Conservation (phyloP, 2,113 vertebrate species). For the Elgaria multicarinata region DNA sequence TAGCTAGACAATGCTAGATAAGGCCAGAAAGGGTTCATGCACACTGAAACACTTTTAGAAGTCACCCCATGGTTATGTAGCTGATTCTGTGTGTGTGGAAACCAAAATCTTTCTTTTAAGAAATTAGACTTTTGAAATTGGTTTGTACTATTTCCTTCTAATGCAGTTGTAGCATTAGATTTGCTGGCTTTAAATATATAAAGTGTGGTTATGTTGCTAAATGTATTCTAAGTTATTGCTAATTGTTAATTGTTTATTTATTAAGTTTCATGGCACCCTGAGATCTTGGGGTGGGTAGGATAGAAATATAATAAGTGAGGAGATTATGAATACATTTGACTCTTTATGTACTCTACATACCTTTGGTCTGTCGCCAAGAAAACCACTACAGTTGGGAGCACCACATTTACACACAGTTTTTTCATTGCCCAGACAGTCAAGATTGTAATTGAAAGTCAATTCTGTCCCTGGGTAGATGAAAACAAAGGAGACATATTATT, state of each 20-base stretch:
- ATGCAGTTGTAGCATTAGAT: background rate
- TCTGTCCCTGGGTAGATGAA: slow-evolving; percentile 84
- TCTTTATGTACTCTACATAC: slow-evolving; percentile 63
- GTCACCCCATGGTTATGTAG: background rate
- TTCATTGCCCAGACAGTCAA: slow-evolving; percentile 97
- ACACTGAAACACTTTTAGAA: background rate
- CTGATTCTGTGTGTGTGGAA: background rate
- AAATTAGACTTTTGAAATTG: background rate
- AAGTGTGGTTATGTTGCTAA: background rate
- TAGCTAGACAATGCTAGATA: background rate
- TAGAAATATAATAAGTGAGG: background rate
- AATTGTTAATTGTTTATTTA: background rate
- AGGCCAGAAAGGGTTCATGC: background rate
- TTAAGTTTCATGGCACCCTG: background rate
- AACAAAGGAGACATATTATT: background rate
- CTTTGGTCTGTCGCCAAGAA: slow-evolving; percentile 97
- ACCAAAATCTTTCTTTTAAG: background rate
- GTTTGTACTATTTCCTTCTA: background rate
- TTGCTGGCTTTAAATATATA: background rate
- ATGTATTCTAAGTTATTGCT: background rate
- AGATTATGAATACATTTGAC: slow-evolving; percentile 2
- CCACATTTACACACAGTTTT: slow-evolving; percentile 95
- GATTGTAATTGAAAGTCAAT: slow-evolving; percentile 98
- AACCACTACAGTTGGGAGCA: slow-evolving; percentile 96
- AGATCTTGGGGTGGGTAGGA: background rate